Evolutionary conservation across 2,797 vertebrate species (phyloP).

Genomic region (Hylomyscus alleni): DNA sequence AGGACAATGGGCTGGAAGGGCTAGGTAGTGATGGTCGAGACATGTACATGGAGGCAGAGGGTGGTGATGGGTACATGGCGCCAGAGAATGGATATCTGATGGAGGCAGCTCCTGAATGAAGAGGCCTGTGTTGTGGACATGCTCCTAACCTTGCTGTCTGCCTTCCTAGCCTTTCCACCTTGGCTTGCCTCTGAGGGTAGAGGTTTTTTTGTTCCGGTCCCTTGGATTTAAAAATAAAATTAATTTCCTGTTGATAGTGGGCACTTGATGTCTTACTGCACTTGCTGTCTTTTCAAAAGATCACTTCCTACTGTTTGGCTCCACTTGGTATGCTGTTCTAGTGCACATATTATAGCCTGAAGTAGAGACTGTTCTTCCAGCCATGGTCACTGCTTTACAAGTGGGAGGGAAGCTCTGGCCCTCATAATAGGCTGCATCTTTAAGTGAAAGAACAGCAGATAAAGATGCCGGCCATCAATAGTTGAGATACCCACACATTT

Average conservation of each 20-base stretch:
- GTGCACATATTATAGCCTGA: background rate
- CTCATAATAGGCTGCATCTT: background rate
- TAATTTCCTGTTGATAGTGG: conserved; percentile 79
- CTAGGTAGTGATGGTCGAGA: conserved; percentile 91
- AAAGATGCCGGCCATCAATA: background rate
- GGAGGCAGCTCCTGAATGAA: conserved; percentile 91
- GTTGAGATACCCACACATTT: background rate
- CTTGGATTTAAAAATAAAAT: conserved; percentile 85
- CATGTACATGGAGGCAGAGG: conserved; percentile 93
- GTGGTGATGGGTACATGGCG: conserved; percentile 93
- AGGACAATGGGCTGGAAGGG: conserved; percentile 91
- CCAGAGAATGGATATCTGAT: conserved; percentile 93
- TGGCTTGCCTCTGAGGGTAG: conserved; percentile 66
- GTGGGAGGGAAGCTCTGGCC: background rate
- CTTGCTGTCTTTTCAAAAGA: background rate
- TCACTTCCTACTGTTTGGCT: no score
- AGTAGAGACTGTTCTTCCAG: fast-evolving
- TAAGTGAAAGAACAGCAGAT: background rate
- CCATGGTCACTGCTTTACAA: background rate
- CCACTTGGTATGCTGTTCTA: background rate
- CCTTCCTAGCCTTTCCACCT: conserved; percentile 2
- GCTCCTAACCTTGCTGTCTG: conserved; percentile 26
- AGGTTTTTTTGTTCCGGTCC: conserved; percentile 75
- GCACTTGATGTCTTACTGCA: background rate
- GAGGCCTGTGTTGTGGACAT: conserved; percentile 15